Evolutionary conservation across 2,113 vertebrate species (phyloP), one percentile per base, ranked within the genome.

Genomic region (Zapornia atra): DNA sequence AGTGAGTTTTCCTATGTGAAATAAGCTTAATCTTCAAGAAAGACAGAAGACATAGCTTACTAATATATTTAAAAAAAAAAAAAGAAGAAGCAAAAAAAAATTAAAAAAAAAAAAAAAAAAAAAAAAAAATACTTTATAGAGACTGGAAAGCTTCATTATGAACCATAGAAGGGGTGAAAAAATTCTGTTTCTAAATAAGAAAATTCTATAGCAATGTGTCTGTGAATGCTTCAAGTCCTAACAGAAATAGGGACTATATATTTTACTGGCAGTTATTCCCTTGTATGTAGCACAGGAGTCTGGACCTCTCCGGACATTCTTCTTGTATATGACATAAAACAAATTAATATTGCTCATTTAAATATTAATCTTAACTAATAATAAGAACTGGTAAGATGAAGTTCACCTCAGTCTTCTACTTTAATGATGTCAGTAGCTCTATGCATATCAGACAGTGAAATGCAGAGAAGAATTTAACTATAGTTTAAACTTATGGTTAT

Each of bases 21-120:
- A 85, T 34, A 84, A 91, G 5, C 2, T 86, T 77, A 75, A 84
- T 65, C 56, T 92, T 86, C 87, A 92, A 92, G 60, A 89, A 93
- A 87, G 15, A 29, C 7, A 11, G 48, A 86, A 76, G 40, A 90
- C 93, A 61, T 18, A 60, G 7, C 6, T 90, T 69, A 31, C 6
- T 48, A 15, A 18, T 72, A 64, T 19, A 19, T 46, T 46, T 46
- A 40, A 40, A 40, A 40, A 40, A 40, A 40, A 40, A 40, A 40
- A 40, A 40, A 40, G n/a, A n/a, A n/a, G n/a, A n/a, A n/a, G n/a
- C n/a, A n/a, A n/a, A n/a, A n/a, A n/a, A n/a, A n/a, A n/a, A n/a
- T n/a, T n/a, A n/a, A n/a, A n/a, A n/a, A n/a, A n/a, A n/a, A n/a
- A n/a, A n/a, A n/a, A n/a, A n/a, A n/a, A n/a, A n/a, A n/a, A n/a